Percentiles rank a stretch among this genome's conserved stretches.
Conservation (phyloP, 2,113 vertebrate species). For the Chlorodrepanis virens region DNA sequence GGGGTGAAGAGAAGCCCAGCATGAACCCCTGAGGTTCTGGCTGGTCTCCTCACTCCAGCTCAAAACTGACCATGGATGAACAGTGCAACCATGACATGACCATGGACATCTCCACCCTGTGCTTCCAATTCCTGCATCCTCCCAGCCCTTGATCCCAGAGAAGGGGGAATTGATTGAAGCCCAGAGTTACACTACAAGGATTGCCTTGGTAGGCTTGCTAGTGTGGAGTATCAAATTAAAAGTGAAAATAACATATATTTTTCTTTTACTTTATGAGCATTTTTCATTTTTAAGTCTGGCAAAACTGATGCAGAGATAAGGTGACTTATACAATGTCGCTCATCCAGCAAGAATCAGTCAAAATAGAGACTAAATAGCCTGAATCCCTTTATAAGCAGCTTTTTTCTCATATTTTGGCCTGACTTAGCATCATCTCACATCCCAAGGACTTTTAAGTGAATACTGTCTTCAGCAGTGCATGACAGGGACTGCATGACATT, state of each 20-base stretch:
- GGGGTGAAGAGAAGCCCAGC: neutral
- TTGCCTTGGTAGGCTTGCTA: neutral
- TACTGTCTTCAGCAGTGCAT: neutral
- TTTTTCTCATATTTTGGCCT: slow-evolving; percentile 5
- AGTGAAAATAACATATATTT: neutral
- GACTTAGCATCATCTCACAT: neutral
- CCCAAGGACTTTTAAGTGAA: neutral
- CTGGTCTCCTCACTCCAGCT: neutral
- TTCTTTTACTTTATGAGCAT: neutral
- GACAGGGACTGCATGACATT: neutral
- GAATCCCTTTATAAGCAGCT: neutral
- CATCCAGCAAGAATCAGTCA: neutral
- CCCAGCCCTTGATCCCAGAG: neutral
- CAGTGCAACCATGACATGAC: neutral
- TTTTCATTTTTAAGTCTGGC: neutral
- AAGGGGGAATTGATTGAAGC: neutral
- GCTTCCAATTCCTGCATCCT: neutral
- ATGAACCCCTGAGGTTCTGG: neutral
- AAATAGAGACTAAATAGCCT: neutral
- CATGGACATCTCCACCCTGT: neutral
- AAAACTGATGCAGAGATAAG: neutral
- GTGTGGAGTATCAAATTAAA: neutral
- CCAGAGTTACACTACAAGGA: neutral
- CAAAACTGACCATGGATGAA: neutral
- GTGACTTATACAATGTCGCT: neutral